Percentiles rank a stretch among this genome's conserved stretches.
Evolutionary conservation across 53 echinoderm and acorn worm species (phyloP).

Genomic region (Zoroaster sp.): DNA sequence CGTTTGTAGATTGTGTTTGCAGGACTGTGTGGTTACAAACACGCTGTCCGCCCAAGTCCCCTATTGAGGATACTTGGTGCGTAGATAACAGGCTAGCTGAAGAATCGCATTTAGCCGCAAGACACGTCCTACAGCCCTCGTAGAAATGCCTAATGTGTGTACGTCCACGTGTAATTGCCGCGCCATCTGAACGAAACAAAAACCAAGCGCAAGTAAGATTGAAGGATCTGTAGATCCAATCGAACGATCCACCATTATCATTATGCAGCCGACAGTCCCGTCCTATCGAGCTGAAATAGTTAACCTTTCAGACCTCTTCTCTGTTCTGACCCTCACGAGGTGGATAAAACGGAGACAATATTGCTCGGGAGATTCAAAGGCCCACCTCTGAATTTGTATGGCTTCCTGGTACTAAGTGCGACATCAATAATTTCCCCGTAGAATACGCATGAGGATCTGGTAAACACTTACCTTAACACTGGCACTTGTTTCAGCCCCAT

Average conservation of each 20-base stretch:
- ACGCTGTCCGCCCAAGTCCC: too few species aligned
- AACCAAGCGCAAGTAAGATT: background rate
- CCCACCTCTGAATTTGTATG: slow-evolving; percentile 36
- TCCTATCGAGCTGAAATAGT: slow-evolving; percentile 38
- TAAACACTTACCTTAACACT: slow-evolving; percentile 41
- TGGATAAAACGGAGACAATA: background rate
- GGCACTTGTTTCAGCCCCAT: background rate
- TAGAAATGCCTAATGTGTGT: background rate
- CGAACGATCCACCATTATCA: slow-evolving; percentile 13
- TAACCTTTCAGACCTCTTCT: slow-evolving; percentile 26
- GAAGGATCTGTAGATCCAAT: slow-evolving; percentile 15
- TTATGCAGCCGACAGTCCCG: slow-evolving; percentile 5
- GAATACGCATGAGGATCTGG: background rate
- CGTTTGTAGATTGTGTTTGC: too few species aligned
- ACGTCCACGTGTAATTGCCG: slow-evolving; percentile 29
- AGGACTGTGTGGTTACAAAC: too few species aligned
- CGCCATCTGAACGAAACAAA: background rate
- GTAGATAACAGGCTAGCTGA: background rate
- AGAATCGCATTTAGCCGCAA: background rate
- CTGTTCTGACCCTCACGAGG: background rate
- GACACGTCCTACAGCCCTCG: slow-evolving; percentile 16
- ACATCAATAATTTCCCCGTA: slow-evolving; percentile 43
- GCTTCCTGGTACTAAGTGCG: slow-evolving; percentile 18
- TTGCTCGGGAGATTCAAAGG: background rate
- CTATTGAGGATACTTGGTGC: background rate